These are phyloP conservation scores for Henicopernis longicauda DNA, from an alignment of 2,113 vertebrate genomes.

Conservation along the genomic window DNA sequence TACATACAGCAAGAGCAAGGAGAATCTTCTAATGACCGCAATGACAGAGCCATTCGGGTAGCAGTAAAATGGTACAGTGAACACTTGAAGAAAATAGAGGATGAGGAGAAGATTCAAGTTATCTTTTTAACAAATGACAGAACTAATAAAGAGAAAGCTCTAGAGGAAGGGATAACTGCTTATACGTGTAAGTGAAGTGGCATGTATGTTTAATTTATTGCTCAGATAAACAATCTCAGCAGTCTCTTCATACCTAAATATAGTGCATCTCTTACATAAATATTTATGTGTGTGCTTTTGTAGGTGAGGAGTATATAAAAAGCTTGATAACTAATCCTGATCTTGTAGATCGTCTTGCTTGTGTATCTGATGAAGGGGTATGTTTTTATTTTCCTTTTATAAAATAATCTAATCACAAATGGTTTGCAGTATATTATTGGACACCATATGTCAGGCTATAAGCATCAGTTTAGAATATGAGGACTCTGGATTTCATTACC, in stretches of 20 bases:
- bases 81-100: conserved; percentile 77
- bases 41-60: conserved; percentile 92
- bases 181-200: conserved; percentile 83
- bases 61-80: conserved; percentile 90
- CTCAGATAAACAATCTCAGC: neutral
- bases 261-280: neutral
- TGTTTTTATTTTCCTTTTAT: conserved; percentile 5
- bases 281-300: conserved; percentile 29
- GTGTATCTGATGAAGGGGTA: conserved; percentile 87
- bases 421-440: neutral
- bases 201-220: neutral
- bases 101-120: conserved; percentile 73
- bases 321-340: conserved; percentile 90
- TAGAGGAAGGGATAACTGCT: conserved; percentile 81
- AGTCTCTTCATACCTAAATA: neutral
- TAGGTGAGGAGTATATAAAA: conserved; percentile 95
- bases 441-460: neutral
- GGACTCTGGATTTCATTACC: neutral
- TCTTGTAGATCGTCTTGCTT: conserved; percentile 91
- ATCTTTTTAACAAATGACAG: conserved; percentile 93
- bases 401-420: neutral
- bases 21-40: conserved; percentile 91
- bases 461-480: neutral
- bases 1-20: conserved; percentile 88
- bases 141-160: conserved; percentile 88